These are phyloP conservation scores for Gerris lacustris DNA, from an alignment of 2,888 invertebrate species.

Conservation along the genomic window DNA sequence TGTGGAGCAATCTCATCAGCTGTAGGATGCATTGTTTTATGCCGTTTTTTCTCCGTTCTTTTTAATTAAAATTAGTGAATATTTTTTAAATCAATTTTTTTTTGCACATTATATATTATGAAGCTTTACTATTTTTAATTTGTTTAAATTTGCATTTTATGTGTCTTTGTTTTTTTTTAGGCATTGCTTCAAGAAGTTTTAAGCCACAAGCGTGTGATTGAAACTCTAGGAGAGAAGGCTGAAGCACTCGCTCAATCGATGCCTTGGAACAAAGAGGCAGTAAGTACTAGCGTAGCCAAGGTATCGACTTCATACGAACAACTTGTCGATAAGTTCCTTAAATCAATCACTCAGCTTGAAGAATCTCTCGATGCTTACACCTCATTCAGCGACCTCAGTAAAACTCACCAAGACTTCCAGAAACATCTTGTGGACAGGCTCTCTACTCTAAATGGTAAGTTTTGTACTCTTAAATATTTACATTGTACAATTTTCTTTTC, in stretches of 20 bases:
- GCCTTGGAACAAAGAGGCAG: conserved; percentile 36
- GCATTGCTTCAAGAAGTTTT: conserved; percentile 76
- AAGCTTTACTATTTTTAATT: too few species aligned
- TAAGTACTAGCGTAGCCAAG: conserved; percentile 55
- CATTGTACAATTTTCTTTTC: background rate
- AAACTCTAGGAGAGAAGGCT: conserved; percentile 80
- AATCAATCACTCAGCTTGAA: conserved; percentile 60
- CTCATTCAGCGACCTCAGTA: conserved; percentile 74
- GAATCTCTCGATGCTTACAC: conserved; percentile 66
- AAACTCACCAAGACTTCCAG: conserved; percentile 77
- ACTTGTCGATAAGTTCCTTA: conserved; percentile 52
- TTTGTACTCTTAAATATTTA: background rate
- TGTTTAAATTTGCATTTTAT: too few species aligned
- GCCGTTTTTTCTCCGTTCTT: too few species aligned
- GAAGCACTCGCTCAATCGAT: conserved; percentile 51
- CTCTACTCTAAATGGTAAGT: conserved; percentile 50
- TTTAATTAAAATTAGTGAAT: too few species aligned
- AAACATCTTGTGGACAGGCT: conserved; percentile 82
- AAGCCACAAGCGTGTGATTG: conserved; percentile 80
- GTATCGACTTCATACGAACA: conserved; percentile 65
- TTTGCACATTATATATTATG: too few species aligned
- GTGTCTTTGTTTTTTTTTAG: conserved; percentile 33
- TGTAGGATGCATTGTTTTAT: too few species aligned
- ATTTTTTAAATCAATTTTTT: too few species aligned
- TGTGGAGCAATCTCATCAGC: too few species aligned